Evolutionary conservation across 1,140 invertebrate species (phyloP).

Genomic region (Popillia japonica): DNA sequence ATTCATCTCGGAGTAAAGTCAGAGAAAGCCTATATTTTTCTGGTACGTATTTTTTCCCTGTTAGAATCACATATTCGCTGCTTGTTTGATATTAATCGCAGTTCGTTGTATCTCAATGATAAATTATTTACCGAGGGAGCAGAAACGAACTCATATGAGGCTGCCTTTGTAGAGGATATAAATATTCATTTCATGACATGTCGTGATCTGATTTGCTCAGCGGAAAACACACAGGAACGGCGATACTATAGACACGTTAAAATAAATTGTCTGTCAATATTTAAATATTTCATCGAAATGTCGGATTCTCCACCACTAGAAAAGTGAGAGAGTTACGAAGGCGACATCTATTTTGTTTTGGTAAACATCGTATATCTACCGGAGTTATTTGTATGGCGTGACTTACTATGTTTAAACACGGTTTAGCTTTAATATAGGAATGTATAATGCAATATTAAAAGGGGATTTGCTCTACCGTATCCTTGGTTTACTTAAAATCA

Average conservation of each 20-base stretch:
- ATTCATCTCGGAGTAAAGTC: too few relatives aligned
- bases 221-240: constrained; percentile 23
- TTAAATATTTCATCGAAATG: constrained; percentile 12
- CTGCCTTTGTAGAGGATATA: neutral
- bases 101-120: constrained; percentile 4
- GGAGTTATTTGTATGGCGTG: constrained; percentile 25
- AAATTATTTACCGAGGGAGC: neutral
- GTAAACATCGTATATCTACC: constrained; percentile 27
- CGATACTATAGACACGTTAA: constrained; percentile 29
- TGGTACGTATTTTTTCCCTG: too few relatives aligned
- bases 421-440: constrained; percentile 33
- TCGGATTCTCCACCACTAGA: neutral
- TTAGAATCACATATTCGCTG: too few relatives aligned
- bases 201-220: constrained; percentile 21
- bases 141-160: neutral
- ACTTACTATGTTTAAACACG: constrained; percentile 33
- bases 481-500: constrained; percentile 19
- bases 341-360: constrained; percentile 33
- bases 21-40: too few relatives aligned
- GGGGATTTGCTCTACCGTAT: constrained; percentile 19
- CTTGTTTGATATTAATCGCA: neutral
- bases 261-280: constrained; percentile 33
- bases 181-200: constrained; percentile 27
- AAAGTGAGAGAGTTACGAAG: constrained; percentile 17
- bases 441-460: constrained; percentile 27